phyloP scores from a whole-genome alignment of 2,113 vertebrate species.

The Equus quagga region DNA sequence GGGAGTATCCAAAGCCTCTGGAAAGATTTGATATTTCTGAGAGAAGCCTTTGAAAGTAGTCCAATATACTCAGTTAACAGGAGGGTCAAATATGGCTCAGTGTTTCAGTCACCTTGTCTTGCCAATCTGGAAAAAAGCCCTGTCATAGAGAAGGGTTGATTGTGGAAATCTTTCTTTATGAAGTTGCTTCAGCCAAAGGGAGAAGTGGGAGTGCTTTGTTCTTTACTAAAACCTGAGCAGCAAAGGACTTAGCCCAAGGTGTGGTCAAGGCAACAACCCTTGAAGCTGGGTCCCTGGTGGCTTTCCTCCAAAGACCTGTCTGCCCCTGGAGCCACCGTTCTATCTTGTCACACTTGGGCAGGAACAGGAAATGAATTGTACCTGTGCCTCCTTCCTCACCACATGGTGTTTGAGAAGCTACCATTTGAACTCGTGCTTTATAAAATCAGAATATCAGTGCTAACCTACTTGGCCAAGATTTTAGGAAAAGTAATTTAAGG shows the following conservation, averaged over 20 bases:
- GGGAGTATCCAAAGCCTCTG: background rate
- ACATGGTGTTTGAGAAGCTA: background rate
- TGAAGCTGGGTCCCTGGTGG: background rate
- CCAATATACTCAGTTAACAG: background rate
- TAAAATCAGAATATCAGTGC: conserved; percentile 19
- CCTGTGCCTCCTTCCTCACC: background rate
- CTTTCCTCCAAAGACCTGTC: background rate
- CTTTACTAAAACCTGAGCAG: conserved; percentile 8
- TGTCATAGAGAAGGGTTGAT: background rate
- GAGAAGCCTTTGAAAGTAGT: conserved; percentile 44
- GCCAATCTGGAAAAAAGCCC: background rate
- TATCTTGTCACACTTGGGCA: background rate
- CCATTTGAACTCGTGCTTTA: conserved; percentile 32
- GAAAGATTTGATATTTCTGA: conserved; percentile 19
- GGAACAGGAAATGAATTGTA: conserved; percentile 11
- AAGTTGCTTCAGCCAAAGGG: conserved; percentile 13
- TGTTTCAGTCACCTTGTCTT: background rate
- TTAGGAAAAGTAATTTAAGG: conserved; percentile 65
- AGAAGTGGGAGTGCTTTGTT: conserved; percentile 10
- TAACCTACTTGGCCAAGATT: conserved; percentile 36
- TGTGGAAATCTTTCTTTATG: conserved; percentile 2
- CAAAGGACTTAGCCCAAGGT: background rate
- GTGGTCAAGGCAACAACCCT: background rate
- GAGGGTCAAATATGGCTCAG: background rate
- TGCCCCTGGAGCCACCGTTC: background rate